A percentile compares a stretch with the other conserved stretches of the same genome.
Evolutionary conservation across 1,140 invertebrate species (phyloP).

Genomic region (Teleogryllus occipitalis): DNA sequence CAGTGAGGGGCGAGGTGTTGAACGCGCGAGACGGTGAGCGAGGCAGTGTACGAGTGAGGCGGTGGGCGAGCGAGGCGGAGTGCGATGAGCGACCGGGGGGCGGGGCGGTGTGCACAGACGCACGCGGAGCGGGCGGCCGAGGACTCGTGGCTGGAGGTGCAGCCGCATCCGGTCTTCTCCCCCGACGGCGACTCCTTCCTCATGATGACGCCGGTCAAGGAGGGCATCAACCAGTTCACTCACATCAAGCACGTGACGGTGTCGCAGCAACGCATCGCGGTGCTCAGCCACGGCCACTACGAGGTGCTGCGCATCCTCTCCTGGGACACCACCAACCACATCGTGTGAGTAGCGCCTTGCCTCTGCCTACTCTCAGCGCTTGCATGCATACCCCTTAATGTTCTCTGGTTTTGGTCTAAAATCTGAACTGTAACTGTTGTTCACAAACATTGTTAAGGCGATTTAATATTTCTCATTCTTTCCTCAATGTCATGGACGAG

Average conservation of each 20-base stretch:
- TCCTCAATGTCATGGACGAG: too few species aligned
- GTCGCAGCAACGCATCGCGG: conserved; percentile 70
- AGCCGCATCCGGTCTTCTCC: conserved; percentile 74
- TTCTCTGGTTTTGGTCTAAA: too few species aligned
- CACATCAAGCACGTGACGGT: conserved; percentile 82
- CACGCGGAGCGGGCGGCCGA: conserved; percentile 71
- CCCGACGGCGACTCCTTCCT: conserved; percentile 76
- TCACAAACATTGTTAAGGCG: too few species aligned
- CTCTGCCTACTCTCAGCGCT: too few species aligned
- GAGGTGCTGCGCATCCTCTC: conserved; percentile 80
- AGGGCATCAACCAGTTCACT: conserved; percentile 74
- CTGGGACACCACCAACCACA: conserved; percentile 74
- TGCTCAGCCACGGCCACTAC: conserved; percentile 77
- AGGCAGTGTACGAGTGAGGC: neutral
- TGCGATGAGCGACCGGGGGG: neutral
- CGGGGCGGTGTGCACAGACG: conserved; percentile 51
- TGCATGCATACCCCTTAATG: too few species aligned
- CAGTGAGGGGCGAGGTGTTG: neutral
- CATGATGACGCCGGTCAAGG: conserved; percentile 69
- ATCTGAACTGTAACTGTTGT: too few species aligned
- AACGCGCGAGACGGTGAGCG: neutral
- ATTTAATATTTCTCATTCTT: too few species aligned
- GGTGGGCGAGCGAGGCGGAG: neutral
- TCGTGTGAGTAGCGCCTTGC: conserved; percentile 52
- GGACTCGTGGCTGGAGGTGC: conserved; percentile 75